phyloP scores from a whole-genome alignment of 2,888 invertebrate species.

The Prosapia bicincta region DNA sequence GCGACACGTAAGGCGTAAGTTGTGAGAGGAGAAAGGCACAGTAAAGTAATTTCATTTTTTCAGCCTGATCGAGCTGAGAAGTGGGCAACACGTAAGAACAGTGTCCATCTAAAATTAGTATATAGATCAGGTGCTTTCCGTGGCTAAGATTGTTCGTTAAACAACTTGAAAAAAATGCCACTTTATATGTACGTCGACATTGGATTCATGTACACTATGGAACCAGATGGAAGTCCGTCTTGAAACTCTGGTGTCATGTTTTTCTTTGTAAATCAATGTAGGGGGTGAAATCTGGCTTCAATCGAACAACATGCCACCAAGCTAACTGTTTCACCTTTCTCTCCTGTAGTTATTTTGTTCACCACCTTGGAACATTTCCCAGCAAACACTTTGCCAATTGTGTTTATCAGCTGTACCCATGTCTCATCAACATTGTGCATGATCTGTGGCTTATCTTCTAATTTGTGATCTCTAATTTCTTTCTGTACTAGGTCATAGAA shows the following conservation, averaged over 20 bases:
- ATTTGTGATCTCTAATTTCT: too few species aligned
- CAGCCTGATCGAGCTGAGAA: not conserved
- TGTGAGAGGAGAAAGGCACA: slow-evolving; percentile 10
- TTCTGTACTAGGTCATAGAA: too few species aligned
- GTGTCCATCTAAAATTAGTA: slow-evolving; percentile 14
- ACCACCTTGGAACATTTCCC: slow-evolving; percentile 4
- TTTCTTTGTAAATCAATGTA: slow-evolving; percentile 1
- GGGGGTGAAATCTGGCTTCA: slow-evolving; percentile 7
- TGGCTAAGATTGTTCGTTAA: not conserved
- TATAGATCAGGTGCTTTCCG: not conserved
- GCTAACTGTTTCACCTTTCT: slow-evolving; percentile 16
- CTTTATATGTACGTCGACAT: not conserved
- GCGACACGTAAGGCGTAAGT: slow-evolving; percentile 8
- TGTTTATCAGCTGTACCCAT: slow-evolving; percentile 13
- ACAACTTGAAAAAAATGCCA: slow-evolving; percentile 2
- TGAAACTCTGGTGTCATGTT: slow-evolving; percentile 5
- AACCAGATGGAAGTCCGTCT: not conserved
- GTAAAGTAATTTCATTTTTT: not conserved
- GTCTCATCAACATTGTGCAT: slow-evolving; percentile 12
- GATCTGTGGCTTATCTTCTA: not conserved
- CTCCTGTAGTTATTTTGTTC: slow-evolving; percentile 3
- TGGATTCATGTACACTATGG: not conserved
- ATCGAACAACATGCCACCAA: slow-evolving; percentile 9
- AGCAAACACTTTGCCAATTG: slow-evolving; percentile 3
- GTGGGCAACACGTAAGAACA: not conserved